These are phyloP conservation scores for Oryzias dopingdopingensis DNA, from an alignment of 2,797 vertebrate genomes.

Conservation along the genomic window DNA sequence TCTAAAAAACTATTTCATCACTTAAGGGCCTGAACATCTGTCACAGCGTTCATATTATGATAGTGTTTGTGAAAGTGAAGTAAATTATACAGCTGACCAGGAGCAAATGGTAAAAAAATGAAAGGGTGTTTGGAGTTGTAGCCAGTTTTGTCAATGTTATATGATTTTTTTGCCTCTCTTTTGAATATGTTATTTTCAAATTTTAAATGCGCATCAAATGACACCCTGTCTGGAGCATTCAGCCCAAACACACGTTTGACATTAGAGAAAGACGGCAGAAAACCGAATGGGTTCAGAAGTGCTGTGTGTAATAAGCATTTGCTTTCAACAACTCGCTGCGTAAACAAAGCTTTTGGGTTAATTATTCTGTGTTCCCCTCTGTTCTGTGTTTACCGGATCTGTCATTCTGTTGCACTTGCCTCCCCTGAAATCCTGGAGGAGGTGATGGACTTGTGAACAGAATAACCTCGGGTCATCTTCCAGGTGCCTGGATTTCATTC, in stretches of 20 bases:
- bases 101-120: constrained; percentile 1
- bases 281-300: not conserved
- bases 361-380: constrained; percentile 7
- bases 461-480: constrained; percentile 31
- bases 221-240: constrained; percentile 21
- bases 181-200: constrained; percentile 22
- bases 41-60: constrained; percentile 2
- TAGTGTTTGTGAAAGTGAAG: not conserved
- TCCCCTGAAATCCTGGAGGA: constrained; percentile 13
- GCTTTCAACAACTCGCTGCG: not conserved
- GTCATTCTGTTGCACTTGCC: constrained; percentile 17
- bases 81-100: not conserved
- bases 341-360: constrained; percentile 5
- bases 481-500: constrained; percentile 37
- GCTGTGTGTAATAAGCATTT: not conserved
- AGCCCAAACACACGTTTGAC: not conserved
- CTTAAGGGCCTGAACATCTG: not conserved
- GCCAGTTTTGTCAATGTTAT: not conserved
- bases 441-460: constrained; percentile 26
- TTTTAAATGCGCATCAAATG: constrained; percentile 24
- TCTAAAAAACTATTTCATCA: not conserved
- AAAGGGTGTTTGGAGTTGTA: constrained; percentile 12
- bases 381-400: constrained; percentile 8
- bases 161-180: constrained; percentile 16
- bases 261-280: not conserved